These are phyloP conservation scores for Polietes domitor DNA, from an alignment of 2,888 invertebrate genomes.

Conservation along the genomic window DNA sequence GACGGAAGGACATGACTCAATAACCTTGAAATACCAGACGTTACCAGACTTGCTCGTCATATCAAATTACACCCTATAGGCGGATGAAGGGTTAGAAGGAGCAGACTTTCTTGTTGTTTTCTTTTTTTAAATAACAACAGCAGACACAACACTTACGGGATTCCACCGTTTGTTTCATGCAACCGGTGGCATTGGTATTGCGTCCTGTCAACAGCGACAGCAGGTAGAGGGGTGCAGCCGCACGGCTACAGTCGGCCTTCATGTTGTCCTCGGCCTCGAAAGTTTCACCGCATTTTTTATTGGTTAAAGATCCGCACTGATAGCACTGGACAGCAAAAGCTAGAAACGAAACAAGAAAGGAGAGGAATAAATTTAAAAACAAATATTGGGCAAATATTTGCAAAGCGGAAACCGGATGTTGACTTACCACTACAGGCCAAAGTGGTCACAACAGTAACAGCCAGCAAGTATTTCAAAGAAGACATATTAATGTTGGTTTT, in stretches of 20 bases:
- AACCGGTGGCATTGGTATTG: conserved; percentile 77
- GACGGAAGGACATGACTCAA: no score
- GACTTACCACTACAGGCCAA: conserved; percentile 75
- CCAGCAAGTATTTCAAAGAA: conserved; percentile 72
- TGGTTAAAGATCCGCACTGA: conserved; percentile 76
- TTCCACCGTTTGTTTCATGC: conserved; percentile 78
- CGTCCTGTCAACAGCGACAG: conserved; percentile 70
- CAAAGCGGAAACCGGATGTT: background rate
- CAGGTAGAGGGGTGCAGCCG: conserved; percentile 75
- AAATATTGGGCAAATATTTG: no score
- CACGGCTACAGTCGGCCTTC: conserved; percentile 74
- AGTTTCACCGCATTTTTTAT: conserved; percentile 75
- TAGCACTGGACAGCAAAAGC: conserved; percentile 79
- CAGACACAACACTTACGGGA: conserved; percentile 72
- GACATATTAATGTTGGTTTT: conserved; percentile 68
- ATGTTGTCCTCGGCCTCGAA: conserved; percentile 73
- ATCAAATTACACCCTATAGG: no score
- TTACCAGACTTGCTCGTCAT: no score
- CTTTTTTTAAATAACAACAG: no score
- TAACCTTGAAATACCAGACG: no score
- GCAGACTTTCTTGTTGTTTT: no score
- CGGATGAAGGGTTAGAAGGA: no score
- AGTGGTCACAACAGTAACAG: conserved; percentile 73
- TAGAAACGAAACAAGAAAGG: conserved; percentile 58
- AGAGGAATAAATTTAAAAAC: no score